Evolutionary conservation across 2,888 invertebrate genomes (phyloP).

Genomic region (Timandra comae): DNA sequence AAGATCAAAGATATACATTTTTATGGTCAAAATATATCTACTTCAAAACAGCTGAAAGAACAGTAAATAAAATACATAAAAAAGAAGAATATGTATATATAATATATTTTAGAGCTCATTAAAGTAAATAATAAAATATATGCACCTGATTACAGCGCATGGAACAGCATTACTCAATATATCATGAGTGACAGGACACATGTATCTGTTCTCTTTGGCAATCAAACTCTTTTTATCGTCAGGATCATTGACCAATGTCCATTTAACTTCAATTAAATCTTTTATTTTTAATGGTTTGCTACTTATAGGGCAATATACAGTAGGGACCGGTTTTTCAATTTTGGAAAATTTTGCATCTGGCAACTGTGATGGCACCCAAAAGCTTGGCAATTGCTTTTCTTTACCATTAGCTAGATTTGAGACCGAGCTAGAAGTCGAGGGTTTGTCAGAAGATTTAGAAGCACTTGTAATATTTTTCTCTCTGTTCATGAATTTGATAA

Average conservation of each 20-base stretch:
- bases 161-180: conserved; percentile 95
- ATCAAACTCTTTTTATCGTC: conserved; percentile 91
- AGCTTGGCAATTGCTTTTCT: conserved; percentile 92
- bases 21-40: too few species aligned
- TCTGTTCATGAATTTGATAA: conserved; percentile 88
- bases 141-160: conserved; percentile 88
- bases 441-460: conserved; percentile 23
- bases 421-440: conserved; percentile 69
- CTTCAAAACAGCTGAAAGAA: too few species aligned
- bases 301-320: conserved; percentile 63
- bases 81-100: too few species aligned
- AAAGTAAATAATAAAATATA: too few species aligned
- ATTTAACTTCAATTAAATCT: conserved; percentile 94
- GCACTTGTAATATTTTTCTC: conserved; percentile 84
- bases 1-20: too few species aligned
- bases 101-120: too few species aligned
- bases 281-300: conserved; percentile 90
- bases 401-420: conserved; percentile 88
- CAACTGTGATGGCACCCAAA: conserved; percentile 97
- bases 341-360: conserved; percentile 87
- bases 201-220: conserved; percentile 93
- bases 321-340: conserved; percentile 58
- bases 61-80: conserved; percentile 1
- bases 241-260: conserved; percentile 92
- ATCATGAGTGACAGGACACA: conserved; percentile 98